These are phyloP conservation scores for Berghia stephanieae DNA, from an alignment of 1,140 invertebrate genomes.

Conservation along the genomic window DNA sequence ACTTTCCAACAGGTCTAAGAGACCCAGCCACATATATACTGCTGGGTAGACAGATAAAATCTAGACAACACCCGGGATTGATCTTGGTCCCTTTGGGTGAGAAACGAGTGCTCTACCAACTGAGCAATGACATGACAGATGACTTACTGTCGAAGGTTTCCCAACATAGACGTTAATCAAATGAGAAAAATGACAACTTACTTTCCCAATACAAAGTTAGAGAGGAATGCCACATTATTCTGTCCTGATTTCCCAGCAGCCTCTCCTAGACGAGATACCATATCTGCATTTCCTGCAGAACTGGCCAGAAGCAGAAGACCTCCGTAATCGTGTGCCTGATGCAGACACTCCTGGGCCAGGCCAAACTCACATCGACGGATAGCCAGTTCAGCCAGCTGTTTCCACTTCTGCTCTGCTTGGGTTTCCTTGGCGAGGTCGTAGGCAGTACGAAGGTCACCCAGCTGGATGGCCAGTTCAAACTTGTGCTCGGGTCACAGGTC, in stretches of 20 bases:
- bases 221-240: slow-evolving; percentile 92
- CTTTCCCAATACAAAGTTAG: slow-evolving; percentile 90
- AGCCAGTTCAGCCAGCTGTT: slow-evolving; percentile 83
- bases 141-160: too few relatives aligned
- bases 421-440: slow-evolving; percentile 85
- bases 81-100: too few relatives aligned
- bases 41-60: too few relatives aligned
- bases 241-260: slow-evolving; percentile 77
- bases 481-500: slow-evolving; percentile 96
- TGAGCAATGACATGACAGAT: too few relatives aligned
- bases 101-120: too few relatives aligned
- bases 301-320: slow-evolving; percentile 91
- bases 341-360: slow-evolving; percentile 92
- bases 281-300: slow-evolving; percentile 82
- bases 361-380: slow-evolving; percentile 66
- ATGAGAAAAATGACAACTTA: slow-evolving; percentile 40
- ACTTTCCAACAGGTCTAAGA: too few relatives aligned
- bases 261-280: slow-evolving; percentile 78
- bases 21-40: too few relatives aligned
- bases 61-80: too few relatives aligned
- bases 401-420: slow-evolving; percentile 93
- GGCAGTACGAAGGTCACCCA: slow-evolving; percentile 87
- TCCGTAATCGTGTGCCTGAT: slow-evolving; percentile 90
- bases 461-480: slow-evolving; percentile 92
- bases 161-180: neutral